Evolutionary conservation across 2,113 vertebrate genomes (phyloP).

Genomic region (Stercorarius parasiticus): DNA sequence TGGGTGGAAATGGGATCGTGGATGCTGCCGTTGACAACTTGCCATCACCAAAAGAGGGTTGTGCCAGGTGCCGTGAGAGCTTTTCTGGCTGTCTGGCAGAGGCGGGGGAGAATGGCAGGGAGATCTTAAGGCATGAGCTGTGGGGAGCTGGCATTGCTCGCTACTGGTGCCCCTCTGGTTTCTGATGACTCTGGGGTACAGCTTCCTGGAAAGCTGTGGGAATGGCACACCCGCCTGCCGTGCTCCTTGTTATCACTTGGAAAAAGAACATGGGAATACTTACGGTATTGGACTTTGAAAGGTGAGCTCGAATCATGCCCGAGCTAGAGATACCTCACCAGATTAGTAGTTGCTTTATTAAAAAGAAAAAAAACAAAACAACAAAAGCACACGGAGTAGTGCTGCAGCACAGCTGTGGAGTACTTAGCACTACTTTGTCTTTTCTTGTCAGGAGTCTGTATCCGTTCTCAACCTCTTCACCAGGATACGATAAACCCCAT

Average conservation of each 20-base stretch:
- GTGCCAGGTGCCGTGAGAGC: background rate
- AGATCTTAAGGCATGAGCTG: background rate
- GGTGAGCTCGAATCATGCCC: background rate
- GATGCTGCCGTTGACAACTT: background rate
- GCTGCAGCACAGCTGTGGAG: too few relatives aligned
- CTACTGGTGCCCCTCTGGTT: background rate
- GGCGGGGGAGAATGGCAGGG: background rate
- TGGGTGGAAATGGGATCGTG: background rate
- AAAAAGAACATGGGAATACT: background rate
- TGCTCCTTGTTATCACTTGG: background rate
- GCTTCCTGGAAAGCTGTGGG: background rate
- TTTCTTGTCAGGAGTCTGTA: constrained; percentile 82
- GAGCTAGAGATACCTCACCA: background rate
- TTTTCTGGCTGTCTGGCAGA: background rate
- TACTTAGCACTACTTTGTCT: background rate
- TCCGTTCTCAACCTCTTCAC: constrained; percentile 95
- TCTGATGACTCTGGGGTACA: rapidly evolving
- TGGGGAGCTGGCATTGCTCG: rapidly evolving
- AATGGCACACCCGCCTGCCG: rapidly evolving
- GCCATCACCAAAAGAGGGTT: rapidly evolving
- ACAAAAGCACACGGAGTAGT: rapidly evolving
- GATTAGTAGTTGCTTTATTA: background rate
- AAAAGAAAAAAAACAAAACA: background rate
- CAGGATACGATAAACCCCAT: constrained; percentile 84
- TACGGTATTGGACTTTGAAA: background rate